Base-by-base conservation (phyloP, 2,888 invertebrate species). In the Macrostomum cliftonense region DNA sequence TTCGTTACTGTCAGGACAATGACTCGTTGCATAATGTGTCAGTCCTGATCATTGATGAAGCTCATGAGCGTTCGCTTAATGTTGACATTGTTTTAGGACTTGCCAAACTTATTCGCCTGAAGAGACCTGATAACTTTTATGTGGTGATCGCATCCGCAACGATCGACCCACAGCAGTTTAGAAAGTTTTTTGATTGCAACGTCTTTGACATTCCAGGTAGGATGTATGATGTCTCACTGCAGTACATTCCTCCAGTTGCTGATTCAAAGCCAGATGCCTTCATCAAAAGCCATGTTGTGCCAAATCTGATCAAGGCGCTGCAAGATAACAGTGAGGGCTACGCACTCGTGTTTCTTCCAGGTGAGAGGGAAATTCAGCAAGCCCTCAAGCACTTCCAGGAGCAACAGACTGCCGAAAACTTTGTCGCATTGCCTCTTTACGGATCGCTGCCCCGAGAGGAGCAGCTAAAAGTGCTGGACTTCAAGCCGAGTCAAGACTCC, bases 81-180 rank as follows among this genome's bases (percentile, higher is more conserved):
- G 89, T 91, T 1, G 69, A 70, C 57, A 68, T 67, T 55, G 72
- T 97, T 39, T 74, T 95, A 4, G 95, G 95, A 1, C 81, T 97
- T 1, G 77, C 93, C 58, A 89, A 91, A 66, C 91, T 91, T 66
- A 72, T 97, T 9, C 74, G 89, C 43, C 78, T 81, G 58, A 82
- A 82, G 60, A 75, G 84, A 45, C 55, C 58, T 5, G 63, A 88
- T 9, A 28, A 28, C 60, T 74, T 95, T 19, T 93, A 91, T 70
- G 70, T 91, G 13, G 66, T 75, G 13, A 77, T 97, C 0, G 97
- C 97, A 97, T 93, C 93, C 0, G 97, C 97, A 13, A 97, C 97
- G 0, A 95, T 97, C 50, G 97, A 97, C 71, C 81, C 93, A 21
- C 78, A 87, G 56, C 73, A 97, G n/a, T 97, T 95, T 68, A 77